Evolutionary conservation across 2,888 invertebrate species (phyloP).

Genomic region (Cynaeus angustus): DNA sequence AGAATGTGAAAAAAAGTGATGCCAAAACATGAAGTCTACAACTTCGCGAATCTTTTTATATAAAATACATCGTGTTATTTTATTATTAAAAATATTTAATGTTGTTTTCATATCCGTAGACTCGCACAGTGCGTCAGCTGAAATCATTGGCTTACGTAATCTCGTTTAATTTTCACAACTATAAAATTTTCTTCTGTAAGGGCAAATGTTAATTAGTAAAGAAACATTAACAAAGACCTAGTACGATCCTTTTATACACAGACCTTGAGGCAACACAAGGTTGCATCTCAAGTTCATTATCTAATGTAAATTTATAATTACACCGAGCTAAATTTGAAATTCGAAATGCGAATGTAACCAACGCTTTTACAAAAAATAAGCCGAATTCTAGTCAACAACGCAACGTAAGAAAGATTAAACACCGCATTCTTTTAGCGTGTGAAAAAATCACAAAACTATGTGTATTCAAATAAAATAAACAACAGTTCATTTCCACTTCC

Average conservation of each 20-base stretch:
- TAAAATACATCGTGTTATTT: too few species aligned
- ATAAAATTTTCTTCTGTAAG: conserved; percentile 2
- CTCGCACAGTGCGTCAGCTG: too few species aligned
- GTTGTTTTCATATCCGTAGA: too few species aligned
- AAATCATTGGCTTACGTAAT: neutral
- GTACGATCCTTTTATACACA: neutral
- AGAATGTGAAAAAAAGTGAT: too few species aligned
- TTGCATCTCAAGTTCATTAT: conserved; percentile 8
- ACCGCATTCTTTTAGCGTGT: neutral
- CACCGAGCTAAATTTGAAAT: neutral
- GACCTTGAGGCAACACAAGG: conserved; percentile 13
- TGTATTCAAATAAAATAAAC: neutral
- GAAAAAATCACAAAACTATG: neutral
- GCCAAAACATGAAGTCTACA: too few species aligned
- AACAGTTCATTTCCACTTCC: too few species aligned
- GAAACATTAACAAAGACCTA: conserved; percentile 3
- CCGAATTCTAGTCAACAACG: neutral
- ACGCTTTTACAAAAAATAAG: neutral
- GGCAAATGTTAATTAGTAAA: neutral
- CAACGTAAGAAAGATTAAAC: neutral
- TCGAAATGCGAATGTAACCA: neutral
- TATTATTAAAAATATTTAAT: too few species aligned
- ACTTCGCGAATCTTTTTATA: too few species aligned
- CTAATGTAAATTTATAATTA: conserved; percentile 3
- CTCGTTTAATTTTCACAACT: neutral